phyloP scores from a whole-genome alignment of 2,113 vertebrate species.

The Hiodon tergisus region DNA sequence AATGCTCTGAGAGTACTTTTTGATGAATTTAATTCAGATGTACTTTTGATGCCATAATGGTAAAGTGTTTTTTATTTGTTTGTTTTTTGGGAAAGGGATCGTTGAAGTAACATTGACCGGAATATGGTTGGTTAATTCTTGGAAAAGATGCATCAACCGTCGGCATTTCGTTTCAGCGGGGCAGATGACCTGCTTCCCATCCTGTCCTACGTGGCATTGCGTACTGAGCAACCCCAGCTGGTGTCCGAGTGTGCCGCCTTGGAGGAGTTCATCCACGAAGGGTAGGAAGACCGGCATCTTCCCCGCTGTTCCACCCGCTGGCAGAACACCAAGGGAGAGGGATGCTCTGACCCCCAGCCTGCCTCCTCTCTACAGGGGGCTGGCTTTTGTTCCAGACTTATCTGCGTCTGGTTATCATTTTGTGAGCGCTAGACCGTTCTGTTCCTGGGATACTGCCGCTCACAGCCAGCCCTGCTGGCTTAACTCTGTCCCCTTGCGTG shows the following conservation, averaged over 20 bases:
- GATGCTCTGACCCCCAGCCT: not conserved
- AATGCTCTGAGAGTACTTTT: no score
- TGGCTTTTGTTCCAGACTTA: not conserved
- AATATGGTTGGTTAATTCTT: no score
- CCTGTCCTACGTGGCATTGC: constrained; percentile 84
- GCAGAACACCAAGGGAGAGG: no score
- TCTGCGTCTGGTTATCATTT: not conserved
- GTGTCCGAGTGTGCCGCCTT: constrained; percentile 83
- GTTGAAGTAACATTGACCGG: no score
- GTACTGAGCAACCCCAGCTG: constrained; percentile 78
- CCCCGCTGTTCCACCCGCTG: not conserved
- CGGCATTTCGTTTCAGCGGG: constrained; percentile 59
- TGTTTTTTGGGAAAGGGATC: no score
- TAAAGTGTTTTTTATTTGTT: no score
- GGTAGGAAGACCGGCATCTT: no score
- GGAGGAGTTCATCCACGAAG: constrained; percentile 94
- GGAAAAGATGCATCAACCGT: no score
- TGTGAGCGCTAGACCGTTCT: not conserved
- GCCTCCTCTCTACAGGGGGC: not conserved
- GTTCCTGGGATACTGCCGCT: not conserved
- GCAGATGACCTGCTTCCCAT: constrained; percentile 91
- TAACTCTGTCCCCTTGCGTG: constrained; percentile 37
- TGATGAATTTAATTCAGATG: no score
- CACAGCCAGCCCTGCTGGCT: not conserved
- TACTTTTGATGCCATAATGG: no score